A percentile compares a stretch with the other conserved stretches of the same genome.
phyloP scores from a whole-genome alignment of 2,113 vertebrate genomes.

The Junco hyemalis region DNA sequence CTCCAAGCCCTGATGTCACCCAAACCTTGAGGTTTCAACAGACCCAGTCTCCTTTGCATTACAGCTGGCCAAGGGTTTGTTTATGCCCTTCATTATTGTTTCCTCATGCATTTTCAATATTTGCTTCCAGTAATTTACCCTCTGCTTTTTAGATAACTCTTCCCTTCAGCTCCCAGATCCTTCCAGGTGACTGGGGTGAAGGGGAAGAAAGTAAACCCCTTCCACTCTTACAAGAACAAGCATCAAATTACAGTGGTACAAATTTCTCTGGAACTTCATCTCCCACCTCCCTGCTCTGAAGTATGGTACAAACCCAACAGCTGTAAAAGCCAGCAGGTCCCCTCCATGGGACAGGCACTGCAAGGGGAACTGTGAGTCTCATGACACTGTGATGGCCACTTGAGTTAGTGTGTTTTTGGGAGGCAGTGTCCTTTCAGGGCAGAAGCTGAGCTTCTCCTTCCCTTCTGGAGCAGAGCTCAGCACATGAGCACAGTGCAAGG shows the following conservation, averaged over 20 bases:
- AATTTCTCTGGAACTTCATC: not conserved
- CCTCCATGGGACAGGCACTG: fast-evolving
- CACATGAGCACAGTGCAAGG: not conserved
- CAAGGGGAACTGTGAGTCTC: not conserved
- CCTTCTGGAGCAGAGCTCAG: not conserved
- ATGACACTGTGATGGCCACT: not conserved
- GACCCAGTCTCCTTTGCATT: not conserved
- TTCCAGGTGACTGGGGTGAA: not conserved
- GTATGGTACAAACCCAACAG: not conserved
- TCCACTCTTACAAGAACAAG: not conserved
- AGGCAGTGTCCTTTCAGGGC: not conserved
- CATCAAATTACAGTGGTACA: not conserved
- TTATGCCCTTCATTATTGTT: not conserved
- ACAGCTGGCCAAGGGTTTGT: not conserved
- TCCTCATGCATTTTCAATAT: not conserved
- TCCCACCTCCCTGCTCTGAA: not conserved
- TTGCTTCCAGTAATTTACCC: not conserved
- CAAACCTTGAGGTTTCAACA: not conserved
- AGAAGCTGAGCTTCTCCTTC: conserved; percentile 45
- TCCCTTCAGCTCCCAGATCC: not conserved
- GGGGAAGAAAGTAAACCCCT: not conserved
- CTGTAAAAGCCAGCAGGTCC: not conserved
- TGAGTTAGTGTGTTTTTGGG: not conserved
- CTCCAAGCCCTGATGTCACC: not conserved
- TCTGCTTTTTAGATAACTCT: not conserved